Evolutionary conservation across 2,797 vertebrate species (phyloP).

Genomic region (Synaphobranchus kaupii): DNA sequence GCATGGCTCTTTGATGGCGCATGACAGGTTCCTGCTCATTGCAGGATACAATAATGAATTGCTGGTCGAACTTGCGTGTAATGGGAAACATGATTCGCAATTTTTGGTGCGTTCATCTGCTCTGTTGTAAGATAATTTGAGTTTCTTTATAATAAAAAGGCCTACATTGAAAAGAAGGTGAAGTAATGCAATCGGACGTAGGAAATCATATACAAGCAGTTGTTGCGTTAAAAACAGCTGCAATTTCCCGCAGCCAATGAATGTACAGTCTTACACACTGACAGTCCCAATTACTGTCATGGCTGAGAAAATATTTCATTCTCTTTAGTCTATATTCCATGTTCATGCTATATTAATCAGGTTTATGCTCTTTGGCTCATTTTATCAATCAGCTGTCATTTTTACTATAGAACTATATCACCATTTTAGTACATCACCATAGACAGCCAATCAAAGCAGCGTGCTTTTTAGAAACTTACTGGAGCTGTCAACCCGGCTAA

Average conservation of each 20-base stretch:
- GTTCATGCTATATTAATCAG: too few relatives aligned
- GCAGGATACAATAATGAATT: slow-evolving; percentile 12
- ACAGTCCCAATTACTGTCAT: neutral
- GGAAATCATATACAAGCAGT: slow-evolving; percentile 9
- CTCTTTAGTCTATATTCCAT: too few relatives aligned
- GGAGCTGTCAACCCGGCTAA: neutral
- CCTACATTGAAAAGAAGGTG: neutral
- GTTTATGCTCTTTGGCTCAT: neutral
- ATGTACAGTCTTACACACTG: neutral
- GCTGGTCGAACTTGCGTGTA: neutral
- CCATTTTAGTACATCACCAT: too few relatives aligned
- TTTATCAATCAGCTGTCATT: neutral
- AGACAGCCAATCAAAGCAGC: neutral
- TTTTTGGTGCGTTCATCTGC: slow-evolving; percentile 54
- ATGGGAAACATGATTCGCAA: slow-evolving; percentile 47
- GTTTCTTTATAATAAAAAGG: slow-evolving; percentile 46
- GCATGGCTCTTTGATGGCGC: neutral
- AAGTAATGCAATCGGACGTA: slow-evolving; percentile 17
- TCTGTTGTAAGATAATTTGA: slow-evolving; percentile 35
- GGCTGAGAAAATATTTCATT: neutral
- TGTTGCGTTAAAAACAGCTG: neutral
- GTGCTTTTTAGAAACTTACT: neutral
- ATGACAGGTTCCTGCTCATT: neutral
- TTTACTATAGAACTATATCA: neutral
- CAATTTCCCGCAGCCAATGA: neutral